phyloP scores from a whole-genome alignment of 2,797 vertebrate species.

The Tamandua tetradactyla region DNA sequence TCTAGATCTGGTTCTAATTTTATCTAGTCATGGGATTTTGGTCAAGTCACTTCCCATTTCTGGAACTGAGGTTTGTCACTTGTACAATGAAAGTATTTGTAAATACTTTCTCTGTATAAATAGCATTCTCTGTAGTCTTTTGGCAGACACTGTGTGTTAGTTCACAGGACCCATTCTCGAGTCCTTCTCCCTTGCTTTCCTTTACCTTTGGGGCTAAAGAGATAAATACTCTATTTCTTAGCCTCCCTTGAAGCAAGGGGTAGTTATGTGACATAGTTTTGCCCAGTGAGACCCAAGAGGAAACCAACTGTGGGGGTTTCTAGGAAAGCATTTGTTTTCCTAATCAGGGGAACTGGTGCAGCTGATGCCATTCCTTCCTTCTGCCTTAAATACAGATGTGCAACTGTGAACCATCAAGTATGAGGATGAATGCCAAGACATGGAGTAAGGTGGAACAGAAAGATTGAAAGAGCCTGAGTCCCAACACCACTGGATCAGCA shows the following conservation, averaged over 20 bases:
- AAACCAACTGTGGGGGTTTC: neutral
- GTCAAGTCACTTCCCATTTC: neutral
- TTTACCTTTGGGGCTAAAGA: neutral
- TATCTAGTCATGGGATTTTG: neutral
- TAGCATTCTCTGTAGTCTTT: neutral
- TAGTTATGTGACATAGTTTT: neutral
- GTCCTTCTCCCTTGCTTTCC: neutral
- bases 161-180: neutral
- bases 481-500: neutral
- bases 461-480: neutral
- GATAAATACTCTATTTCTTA: neutral
- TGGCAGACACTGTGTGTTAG: neutral
- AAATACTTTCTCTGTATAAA: neutral
- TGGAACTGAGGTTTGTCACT: neutral
- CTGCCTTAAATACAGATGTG: neutral
- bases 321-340: neutral
- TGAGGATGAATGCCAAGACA: neutral
- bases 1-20: neutral
- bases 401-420: neutral
- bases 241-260: neutral
- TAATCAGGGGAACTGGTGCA: neutral
- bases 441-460: neutral
- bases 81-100: neutral
- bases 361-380: neutral
- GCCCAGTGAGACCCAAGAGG: neutral